Conservation (phyloP, 2,113 vertebrate genomes). For the Corythoichthys intestinalis region DNA sequence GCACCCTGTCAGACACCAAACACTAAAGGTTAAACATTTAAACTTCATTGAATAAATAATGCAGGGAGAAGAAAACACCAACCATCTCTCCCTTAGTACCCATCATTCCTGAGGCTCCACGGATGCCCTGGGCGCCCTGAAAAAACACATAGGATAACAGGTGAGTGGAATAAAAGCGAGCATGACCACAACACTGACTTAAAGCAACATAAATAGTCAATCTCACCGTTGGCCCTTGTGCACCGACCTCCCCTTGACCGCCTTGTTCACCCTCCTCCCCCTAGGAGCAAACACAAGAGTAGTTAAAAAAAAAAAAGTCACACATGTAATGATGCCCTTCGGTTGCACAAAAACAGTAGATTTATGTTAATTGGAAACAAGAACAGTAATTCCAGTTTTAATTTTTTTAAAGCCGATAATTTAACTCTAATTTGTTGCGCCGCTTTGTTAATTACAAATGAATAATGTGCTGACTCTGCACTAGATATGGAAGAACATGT, state of each 20-base stretch:
- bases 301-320: neutral
- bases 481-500: constrained; percentile 9
- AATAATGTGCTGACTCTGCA: constrained; percentile 27
- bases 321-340: neutral
- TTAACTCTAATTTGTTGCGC: constrained; percentile 35
- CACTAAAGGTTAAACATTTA: constrained; percentile 2
- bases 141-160: constrained; percentile 44
- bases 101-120: constrained; percentile 84
- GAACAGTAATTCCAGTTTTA: constrained; percentile 7
- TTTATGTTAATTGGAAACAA: constrained; percentile 33
- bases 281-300: constrained; percentile 57
- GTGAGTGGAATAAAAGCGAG: constrained; percentile 9
- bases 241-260: constrained; percentile 80
- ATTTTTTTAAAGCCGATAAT: constrained; percentile 7
- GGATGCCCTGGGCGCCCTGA: constrained; percentile 85
- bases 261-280: constrained; percentile 95
- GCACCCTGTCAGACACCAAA: constrained; percentile 73
- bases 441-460: constrained; percentile 42
- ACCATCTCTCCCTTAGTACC: constrained; percentile 89
- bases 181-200: neutral
- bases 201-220: constrained; percentile 34
- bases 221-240: constrained; percentile 87
- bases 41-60: neutral
- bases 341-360: neutral
- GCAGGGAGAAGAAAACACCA: constrained; percentile 41